Evolutionary conservation across 2,113 vertebrate species (phyloP).

Genomic region (Microtus ochrogaster): DNA sequence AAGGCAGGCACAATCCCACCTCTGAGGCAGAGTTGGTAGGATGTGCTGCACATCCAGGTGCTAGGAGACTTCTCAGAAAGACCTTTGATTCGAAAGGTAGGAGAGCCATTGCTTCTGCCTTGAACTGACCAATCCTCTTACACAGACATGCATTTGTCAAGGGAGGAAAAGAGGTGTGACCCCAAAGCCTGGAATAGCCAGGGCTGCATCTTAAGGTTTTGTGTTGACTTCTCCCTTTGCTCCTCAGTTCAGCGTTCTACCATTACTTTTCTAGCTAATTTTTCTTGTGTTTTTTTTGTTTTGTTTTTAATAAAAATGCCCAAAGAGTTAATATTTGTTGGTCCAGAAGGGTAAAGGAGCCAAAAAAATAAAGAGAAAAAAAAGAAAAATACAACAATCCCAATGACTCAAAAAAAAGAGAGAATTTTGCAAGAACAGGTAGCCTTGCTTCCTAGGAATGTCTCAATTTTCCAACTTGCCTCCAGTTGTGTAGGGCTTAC

Average conservation of each 20-base stretch:
- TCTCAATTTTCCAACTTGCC: neutral
- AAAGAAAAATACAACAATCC: neutral
- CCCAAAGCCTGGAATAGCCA: neutral
- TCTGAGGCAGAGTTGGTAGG: neutral
- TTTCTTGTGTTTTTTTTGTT: neutral
- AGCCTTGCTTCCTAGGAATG: neutral
- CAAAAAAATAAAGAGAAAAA: neutral
- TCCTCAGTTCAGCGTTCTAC: neutral
- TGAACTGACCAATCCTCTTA: neutral
- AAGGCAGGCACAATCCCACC: neutral
- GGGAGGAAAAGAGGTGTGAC: neutral
- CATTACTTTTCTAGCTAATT: neutral
- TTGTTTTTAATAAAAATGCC: neutral
- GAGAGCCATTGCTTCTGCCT: neutral
- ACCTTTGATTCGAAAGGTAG: neutral
- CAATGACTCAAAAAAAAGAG: neutral
- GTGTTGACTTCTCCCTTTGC: neutral
- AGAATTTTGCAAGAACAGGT: neutral
- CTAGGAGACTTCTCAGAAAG: neutral
- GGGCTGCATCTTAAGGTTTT: neutral
- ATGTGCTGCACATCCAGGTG: no score
- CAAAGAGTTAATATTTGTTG: neutral
- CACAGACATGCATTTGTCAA: neutral
- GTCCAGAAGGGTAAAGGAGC: neutral
- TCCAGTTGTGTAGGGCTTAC: neutral